Percentiles rank a stretch among this genome's conserved stretches.
These are phyloP conservation scores for Branchinecta lindahli DNA, from an alignment of 1,140 invertebrate species.

Conservation along the genomic window DNA sequence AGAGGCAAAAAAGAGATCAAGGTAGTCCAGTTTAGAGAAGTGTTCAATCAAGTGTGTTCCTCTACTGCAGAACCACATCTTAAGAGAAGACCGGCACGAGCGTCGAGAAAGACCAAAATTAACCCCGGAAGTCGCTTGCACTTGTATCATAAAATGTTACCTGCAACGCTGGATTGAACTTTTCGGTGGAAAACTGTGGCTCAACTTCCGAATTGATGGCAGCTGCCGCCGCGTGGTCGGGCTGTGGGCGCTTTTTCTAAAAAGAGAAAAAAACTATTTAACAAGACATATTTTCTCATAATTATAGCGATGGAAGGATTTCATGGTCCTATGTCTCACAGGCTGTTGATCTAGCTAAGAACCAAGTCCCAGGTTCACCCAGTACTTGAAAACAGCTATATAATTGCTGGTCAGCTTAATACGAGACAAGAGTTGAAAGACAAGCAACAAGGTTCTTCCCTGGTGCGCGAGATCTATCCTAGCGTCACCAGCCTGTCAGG, in stretches of 20 bases:
- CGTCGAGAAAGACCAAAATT: neutral
- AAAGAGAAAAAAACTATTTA: neutral
- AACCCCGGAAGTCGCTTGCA: conserved; percentile 10
- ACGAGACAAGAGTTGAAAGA: too few species aligned
- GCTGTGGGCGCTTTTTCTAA: conserved; percentile 19
- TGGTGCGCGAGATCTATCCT: too few species aligned
- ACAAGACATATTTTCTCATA: too few species aligned
- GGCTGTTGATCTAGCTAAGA: neutral
- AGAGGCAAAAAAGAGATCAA: neutral
- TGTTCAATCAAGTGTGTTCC: neutral
- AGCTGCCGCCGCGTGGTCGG: conserved; percentile 18
- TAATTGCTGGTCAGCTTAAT: too few species aligned
- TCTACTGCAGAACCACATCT: neutral
- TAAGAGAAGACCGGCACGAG: neutral
- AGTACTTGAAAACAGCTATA: too few species aligned
- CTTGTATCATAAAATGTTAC: conserved; percentile 23
- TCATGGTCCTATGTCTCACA: too few species aligned
- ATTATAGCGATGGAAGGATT: too few species aligned
- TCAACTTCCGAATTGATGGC: conserved; percentile 22
- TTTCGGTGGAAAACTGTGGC: conserved; percentile 27
- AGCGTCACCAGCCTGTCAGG: too few species aligned
- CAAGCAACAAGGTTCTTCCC: too few species aligned
- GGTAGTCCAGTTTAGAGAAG: neutral
- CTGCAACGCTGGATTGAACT: conserved; percentile 32
- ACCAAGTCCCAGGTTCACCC: neutral